Conservation (phyloP, 1,140 invertebrate genomes). For the Metopolophium dirhodum region DNA sequence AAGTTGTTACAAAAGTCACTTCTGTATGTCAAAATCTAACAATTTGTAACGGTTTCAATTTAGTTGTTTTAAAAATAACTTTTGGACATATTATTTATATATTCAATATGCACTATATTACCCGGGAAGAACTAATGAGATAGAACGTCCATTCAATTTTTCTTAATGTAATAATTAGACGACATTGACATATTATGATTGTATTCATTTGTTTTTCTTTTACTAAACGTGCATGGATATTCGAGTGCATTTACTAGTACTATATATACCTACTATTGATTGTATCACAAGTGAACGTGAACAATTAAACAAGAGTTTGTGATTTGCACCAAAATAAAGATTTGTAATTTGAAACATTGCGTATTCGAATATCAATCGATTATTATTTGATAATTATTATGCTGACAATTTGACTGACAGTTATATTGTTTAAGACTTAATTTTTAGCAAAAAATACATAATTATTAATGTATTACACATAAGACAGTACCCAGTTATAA, state of each 20-base stretch:
- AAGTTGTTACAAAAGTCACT: constrained; percentile 13
- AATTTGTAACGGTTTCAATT: constrained; percentile 15
- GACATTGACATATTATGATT: no score
- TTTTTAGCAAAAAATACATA: no score
- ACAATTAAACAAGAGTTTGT: neutral
- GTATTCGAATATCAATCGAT: no score
- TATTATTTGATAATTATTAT: no score
- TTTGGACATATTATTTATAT: neutral
- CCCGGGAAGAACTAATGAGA: neutral
- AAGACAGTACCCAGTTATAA: no score
- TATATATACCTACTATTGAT: neutral
- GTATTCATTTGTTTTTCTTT: neutral
- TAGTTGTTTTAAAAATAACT: constrained; percentile 20
- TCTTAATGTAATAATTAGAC: neutral
- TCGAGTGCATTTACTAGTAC: neutral
- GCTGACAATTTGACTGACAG: no score
- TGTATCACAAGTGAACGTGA: neutral
- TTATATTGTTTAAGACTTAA: no score
- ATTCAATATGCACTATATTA: neutral
- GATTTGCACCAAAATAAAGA: no score
- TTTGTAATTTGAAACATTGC: no score
- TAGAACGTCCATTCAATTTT: neutral
- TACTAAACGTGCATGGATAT: neutral
- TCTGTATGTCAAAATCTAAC: neutral
- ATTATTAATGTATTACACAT: no score